These are phyloP conservation scores for Mesorhabditis sp. DNA, from an alignment of 2,888 invertebrate species.

Conservation along the genomic window DNA sequence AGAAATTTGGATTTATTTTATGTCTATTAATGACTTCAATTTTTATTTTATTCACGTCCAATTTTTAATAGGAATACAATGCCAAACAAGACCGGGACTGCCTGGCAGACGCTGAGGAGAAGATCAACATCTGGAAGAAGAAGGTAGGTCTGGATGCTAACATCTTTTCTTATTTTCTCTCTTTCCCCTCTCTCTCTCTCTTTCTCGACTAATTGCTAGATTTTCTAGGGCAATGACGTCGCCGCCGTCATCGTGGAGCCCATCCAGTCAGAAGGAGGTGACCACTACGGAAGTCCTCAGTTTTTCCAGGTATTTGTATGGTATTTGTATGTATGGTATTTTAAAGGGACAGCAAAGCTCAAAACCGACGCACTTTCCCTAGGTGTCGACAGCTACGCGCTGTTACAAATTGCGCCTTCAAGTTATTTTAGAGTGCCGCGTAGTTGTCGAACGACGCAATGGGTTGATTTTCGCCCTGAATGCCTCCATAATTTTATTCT, in stretches of 20 bases:
- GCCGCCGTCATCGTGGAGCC: constrained; percentile 91
- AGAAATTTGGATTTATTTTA: no score
- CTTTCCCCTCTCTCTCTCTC: neutral
- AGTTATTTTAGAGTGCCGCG: no score
- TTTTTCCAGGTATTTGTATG: constrained; percentile 38
- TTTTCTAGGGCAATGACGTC: constrained; percentile 66
- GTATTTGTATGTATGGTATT: no score
- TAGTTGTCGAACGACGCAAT: no score
- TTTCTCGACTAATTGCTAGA: neutral
- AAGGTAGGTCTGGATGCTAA: constrained; percentile 16
- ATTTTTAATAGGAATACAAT: constrained; percentile 68
- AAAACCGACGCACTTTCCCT: no score
- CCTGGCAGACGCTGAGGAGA: constrained; percentile 64
- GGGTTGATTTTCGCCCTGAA: no score
- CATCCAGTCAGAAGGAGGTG: constrained; percentile 95
- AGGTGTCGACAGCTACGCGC: no score
- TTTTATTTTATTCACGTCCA: no score
- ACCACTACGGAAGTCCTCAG: constrained; percentile 69
- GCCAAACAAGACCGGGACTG: constrained; percentile 75
- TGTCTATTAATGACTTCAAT: no score
- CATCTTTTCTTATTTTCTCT: neutral
- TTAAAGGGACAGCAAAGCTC: no score
- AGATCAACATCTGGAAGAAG: constrained; percentile 47
- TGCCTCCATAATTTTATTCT: no score
- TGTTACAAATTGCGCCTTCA: no score